A percentile compares a stretch with the other conserved stretches of the same genome.
Evolutionary conservation across 92 coral and sea anemone genomes (phyloP).

Genomic region (Blastomussa wellsi): DNA sequence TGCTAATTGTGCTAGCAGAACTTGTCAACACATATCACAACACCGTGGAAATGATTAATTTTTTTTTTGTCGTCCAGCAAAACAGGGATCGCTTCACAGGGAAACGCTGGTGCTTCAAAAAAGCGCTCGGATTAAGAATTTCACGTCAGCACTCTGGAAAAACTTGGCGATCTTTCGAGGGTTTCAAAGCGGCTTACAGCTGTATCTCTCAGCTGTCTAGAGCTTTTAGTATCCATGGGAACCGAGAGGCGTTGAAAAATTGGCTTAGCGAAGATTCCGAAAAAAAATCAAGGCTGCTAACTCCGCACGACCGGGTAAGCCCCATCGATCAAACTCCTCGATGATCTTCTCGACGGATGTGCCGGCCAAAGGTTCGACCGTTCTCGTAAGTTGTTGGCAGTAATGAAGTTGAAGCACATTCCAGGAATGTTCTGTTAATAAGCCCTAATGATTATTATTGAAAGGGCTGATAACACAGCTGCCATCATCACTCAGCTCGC

Average conservation of each 20-base stretch:
- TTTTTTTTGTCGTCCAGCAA: constrained; percentile 43
- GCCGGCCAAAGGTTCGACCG: background rate
- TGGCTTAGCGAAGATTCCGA: constrained; percentile 18
- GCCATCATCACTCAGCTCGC: constrained; percentile 79
- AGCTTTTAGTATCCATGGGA: constrained; percentile 66
- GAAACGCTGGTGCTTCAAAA: background rate
- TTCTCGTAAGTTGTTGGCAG: constrained; percentile 49
- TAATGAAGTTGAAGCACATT: constrained; percentile 76
- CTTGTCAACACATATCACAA: constrained; percentile 88
- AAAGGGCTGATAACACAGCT: constrained; percentile 88
- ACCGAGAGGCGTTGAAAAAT: constrained; percentile 51
- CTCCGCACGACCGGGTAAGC: background rate
- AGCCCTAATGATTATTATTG: constrained; percentile 94
- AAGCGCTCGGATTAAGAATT: constrained; percentile 14
- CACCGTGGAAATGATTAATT: constrained; percentile 78
- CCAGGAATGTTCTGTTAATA: constrained; percentile 82
- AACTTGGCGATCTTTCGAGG: constrained; percentile 35
- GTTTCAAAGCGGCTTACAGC: constrained; percentile 41
- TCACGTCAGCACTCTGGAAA: constrained; percentile 19
- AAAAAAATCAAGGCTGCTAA: constrained; percentile 5
- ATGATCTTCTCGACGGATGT: background rate
- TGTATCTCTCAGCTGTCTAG: constrained; percentile 60
- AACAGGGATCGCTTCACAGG: constrained; percentile 8
- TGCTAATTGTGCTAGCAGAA: constrained; percentile 85
- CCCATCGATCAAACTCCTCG: background rate